Evolutionary conservation across 2,888 invertebrate species (phyloP), one percentile per base, ranked within the genome.

Genomic region (Ochropacha duplaris): DNA sequence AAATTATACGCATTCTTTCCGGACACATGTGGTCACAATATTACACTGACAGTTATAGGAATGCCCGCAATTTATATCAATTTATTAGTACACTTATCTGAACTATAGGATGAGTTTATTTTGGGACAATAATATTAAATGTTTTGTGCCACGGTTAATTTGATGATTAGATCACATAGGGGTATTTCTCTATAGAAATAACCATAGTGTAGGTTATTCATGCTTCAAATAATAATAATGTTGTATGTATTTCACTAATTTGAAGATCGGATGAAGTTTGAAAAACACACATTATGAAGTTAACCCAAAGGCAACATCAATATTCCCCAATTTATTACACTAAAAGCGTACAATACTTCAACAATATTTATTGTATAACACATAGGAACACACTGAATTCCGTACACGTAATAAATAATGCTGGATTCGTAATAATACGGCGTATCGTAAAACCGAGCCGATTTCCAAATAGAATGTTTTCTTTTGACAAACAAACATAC

Each of bases 1-100:
- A 61, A 61, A 68, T 62, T 55, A 64, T 50, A 16, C 58, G 36
- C 60, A 67, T 74, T 66, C 63, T 58, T 70, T 59, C 57, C 44
- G 44, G 44, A 44, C 54, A 56, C 54, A 55, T 58, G 39, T 57
- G 54, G 56, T 26, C 51, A 36, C 50, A 44, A 44, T 60, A 56
- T 22, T 31, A 58, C 60, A 55, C 57, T 71, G 65, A 65, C 64
- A 68, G 57, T 65, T 56, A 55, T 31, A 19, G 57, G 56, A 65
- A 67, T 72, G 57, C 66, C 62, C 51, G 39, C 49, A 55, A 61
- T 65, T 60, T 62, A 62, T 39, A 11, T 2, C 31, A 44, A 58
- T 63, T 60, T 64, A 51, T 54, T 49, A 19, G 12, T 19, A 49
- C 16, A n/a, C 19, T 49, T 55, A 31, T 24, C 49, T n/a, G 22